Conservation (phyloP, 1,140 invertebrate species). For the Asbolus verrucosus region DNA sequence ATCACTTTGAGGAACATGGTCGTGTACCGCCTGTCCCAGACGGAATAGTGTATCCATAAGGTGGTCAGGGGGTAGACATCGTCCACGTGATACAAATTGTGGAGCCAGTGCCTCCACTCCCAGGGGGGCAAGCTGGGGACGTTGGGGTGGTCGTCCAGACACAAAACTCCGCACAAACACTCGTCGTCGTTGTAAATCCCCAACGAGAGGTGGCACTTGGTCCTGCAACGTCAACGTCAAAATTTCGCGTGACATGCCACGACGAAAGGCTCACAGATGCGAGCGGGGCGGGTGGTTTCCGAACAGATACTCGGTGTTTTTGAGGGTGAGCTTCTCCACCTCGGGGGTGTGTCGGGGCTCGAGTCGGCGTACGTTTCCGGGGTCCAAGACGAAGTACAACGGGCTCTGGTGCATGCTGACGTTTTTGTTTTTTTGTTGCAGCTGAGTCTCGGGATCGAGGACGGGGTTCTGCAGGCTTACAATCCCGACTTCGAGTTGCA, state of each 20-base stretch:
- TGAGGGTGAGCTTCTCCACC: slow-evolving; percentile 12
- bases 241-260: too few relatives aligned
- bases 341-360: slow-evolving; percentile 12
- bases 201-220: slow-evolving; percentile 51
- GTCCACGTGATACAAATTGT: slow-evolving; percentile 65
- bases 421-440: slow-evolving; percentile 65
- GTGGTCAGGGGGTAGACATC: slow-evolving; percentile 64
- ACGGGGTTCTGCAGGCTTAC: slow-evolving; percentile 72
- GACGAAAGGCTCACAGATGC: too few relatives aligned
- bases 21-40: slow-evolving; percentile 66
- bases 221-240: slow-evolving; percentile 46
- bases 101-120: slow-evolving; percentile 69
- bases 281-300: too few relatives aligned
- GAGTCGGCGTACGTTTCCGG: slow-evolving; percentile 47
- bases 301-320: slow-evolving; percentile 47
- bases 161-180: slow-evolving; percentile 66
- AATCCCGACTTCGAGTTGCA: slow-evolving; percentile 74
- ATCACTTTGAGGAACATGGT: slow-evolving; percentile 67
- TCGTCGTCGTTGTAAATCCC: slow-evolving; percentile 60
- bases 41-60: slow-evolving; percentile 70
- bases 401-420: background rate
- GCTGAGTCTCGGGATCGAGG: slow-evolving; percentile 74
- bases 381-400: slow-evolving; percentile 16
- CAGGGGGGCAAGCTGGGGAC: slow-evolving; percentile 66
- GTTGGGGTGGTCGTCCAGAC: slow-evolving; percentile 68